These are phyloP conservation scores for Dendroctonus valens DNA, from an alignment of 1,140 invertebrate genomes.

Conservation along the genomic window DNA sequence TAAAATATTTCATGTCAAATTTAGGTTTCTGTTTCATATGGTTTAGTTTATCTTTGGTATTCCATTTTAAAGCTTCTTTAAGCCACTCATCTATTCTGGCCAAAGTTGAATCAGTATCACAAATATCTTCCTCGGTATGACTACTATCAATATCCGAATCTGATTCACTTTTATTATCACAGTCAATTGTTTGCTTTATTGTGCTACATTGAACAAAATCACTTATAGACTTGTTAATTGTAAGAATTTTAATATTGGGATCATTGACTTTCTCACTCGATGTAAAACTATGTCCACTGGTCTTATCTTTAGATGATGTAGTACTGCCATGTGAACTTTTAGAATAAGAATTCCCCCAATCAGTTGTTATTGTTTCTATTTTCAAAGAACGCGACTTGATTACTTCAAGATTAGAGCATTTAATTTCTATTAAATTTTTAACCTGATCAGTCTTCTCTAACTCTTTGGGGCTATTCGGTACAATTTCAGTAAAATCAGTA, in stretches of 20 bases:
- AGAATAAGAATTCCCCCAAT: no score
- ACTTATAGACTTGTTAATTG: no score
- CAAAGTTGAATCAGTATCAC: constrained; percentile 9
- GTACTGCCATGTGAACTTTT: no score
- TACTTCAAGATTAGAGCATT: no score
- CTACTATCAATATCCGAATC: constrained; percentile 3
- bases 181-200: constrained; percentile 16
- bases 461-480: background rate
- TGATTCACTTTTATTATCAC: constrained; percentile 17
- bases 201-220: background rate
- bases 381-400: no score
- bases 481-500: constrained; percentile 10
- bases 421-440: no score
- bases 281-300: no score
- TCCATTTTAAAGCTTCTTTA: background rate
- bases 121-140: background rate
- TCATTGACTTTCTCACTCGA: no score
- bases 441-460: background rate
- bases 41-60: background rate
- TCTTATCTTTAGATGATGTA: no score
- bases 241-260: no score
- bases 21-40: background rate
- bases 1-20: no score
- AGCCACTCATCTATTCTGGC: constrained; percentile 15
- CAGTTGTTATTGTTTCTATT: no score